Conservation (phyloP, 2,797 vertebrate genomes). For the Lacerta viridis region DNA sequence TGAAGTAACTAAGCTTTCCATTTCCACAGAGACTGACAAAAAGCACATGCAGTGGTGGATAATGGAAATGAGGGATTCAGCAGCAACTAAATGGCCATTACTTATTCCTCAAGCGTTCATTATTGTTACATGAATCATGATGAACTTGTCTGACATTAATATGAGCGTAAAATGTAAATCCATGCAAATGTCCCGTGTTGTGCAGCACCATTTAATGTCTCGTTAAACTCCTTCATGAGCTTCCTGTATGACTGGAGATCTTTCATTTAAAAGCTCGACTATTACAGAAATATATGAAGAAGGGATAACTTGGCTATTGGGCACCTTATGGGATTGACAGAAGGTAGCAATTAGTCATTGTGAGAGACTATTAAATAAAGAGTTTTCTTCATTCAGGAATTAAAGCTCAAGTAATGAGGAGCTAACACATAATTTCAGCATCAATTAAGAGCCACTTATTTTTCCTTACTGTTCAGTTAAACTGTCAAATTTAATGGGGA, state of each 20-base stretch:
- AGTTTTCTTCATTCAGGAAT: slow-evolving; percentile 45
- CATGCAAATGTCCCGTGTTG: slow-evolving; percentile 61
- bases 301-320: slow-evolving; percentile 46
- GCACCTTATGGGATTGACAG: slow-evolving; percentile 38
- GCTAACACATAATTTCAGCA: slow-evolving; percentile 11
- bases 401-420: slow-evolving; percentile 29
- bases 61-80: not conserved
- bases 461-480: slow-evolving; percentile 40
- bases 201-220: slow-evolving; percentile 53
- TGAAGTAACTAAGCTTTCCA: not conserved
- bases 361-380: slow-evolving; percentile 49
- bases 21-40: not conserved
- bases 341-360: slow-evolving; percentile 42
- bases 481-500: slow-evolving; percentile 28
- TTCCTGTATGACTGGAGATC: slow-evolving; percentile 30
- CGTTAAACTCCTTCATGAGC: slow-evolving; percentile 46
- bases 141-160: slow-evolving; percentile 66
- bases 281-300: slow-evolving; percentile 44
- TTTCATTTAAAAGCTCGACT: slow-evolving; percentile 47
- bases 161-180: slow-evolving; percentile 66
- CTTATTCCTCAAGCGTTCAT: slow-evolving; percentile 61
- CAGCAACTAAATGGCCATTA: slow-evolving; percentile 52
- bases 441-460: slow-evolving; percentile 48
- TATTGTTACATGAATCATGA: slow-evolving; percentile 64
- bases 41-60: not conserved